phyloP scores from a whole-genome alignment of 2,888 invertebrate species.

The Cheilosia scutellata region DNA sequence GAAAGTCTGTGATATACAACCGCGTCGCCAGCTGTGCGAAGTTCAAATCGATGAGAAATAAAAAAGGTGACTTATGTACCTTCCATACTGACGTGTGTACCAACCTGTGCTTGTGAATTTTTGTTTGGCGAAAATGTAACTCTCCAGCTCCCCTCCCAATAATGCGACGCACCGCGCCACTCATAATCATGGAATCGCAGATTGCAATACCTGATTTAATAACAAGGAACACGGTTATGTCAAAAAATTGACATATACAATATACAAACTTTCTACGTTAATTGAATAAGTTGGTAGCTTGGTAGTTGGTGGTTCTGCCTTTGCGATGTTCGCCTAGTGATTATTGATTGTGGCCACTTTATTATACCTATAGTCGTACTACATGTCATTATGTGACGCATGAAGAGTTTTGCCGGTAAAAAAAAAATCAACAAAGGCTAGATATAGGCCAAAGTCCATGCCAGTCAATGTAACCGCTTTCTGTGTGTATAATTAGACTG shows the following conservation, averaged over 20 bases:
- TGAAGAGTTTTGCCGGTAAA: constrained; percentile 15
- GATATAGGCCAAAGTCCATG: constrained; percentile 17
- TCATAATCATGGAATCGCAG: neutral
- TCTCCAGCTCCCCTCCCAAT: neutral
- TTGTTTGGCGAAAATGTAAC: neutral
- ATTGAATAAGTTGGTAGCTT: neutral
- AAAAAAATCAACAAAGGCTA: neutral
- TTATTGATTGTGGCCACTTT: neutral
- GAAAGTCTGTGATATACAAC: constrained; percentile 23
- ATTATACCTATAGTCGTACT: neutral
- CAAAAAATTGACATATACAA: constrained; percentile 24
- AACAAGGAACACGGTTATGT: neutral
- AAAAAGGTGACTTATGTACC: constrained; percentile 29
- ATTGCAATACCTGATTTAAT: constrained; percentile 17
- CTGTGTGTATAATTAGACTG: neutral
- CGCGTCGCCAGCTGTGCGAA: neutral
- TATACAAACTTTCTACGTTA: no score
- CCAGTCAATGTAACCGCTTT: neutral
- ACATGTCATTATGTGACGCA: neutral
- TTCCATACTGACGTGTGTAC: neutral
- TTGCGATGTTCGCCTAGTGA: neutral
- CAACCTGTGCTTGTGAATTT: neutral
- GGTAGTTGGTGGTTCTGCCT: neutral
- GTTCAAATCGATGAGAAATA: constrained; percentile 14
- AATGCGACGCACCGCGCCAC: neutral